Conservation (phyloP, 2,888 invertebrate species). For the Idaea dimidiata region DNA sequence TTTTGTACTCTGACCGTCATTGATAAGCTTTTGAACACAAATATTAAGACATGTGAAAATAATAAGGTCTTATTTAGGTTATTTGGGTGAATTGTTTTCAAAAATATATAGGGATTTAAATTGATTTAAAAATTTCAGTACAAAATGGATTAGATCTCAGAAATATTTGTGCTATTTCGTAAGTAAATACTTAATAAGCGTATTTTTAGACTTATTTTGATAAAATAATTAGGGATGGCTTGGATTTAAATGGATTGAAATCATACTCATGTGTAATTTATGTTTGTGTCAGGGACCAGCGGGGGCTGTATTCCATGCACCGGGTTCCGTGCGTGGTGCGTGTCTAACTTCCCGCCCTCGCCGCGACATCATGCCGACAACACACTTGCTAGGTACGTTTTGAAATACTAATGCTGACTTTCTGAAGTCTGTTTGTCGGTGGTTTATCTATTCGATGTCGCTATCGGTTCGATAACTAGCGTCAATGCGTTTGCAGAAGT, state of each 20-base stretch:
- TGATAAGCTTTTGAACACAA: neutral
- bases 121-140: no score
- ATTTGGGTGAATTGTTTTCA: no score
- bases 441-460: no score
- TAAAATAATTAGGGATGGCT: neutral
- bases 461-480: no score
- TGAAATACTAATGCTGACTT: no score
- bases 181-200: no score
- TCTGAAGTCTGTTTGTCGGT: no score
- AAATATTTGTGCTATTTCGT: no score
- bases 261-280: neutral
- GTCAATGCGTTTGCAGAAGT: no score
- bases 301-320: constrained; percentile 71
- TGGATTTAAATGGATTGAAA: neutral
- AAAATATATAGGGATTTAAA: no score
- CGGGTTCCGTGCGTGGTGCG: constrained; percentile 69
- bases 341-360: constrained; percentile 55
- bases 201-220: no score
- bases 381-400: constrained; percentile 53
- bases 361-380: constrained; percentile 43
- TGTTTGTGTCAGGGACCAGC: constrained; percentile 51
- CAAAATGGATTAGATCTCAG: no score
- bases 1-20: neutral
- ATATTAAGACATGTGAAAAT: neutral
- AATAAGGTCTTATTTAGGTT: neutral